These are phyloP conservation scores for Hydrophis major DNA, from an alignment of 2,797 vertebrate genomes.

Conservation along the genomic window DNA sequence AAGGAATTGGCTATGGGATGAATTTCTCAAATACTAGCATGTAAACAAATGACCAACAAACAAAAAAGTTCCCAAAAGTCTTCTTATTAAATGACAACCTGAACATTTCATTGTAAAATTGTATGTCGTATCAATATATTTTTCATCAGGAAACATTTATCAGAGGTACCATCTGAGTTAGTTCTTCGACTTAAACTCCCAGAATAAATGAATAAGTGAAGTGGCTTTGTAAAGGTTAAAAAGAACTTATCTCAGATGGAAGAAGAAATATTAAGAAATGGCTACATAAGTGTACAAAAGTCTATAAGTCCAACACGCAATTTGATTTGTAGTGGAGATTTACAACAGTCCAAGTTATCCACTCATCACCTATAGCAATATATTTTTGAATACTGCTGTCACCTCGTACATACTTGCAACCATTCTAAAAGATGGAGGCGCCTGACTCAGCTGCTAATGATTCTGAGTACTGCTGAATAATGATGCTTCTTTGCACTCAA, in stretches of 20 bases:
- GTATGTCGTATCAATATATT: neutral
- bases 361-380: constrained; percentile 25
- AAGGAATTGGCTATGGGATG: neutral
- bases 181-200: constrained; percentile 28
- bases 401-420: constrained; percentile 36
- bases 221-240: constrained; percentile 32
- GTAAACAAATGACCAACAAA: neutral
- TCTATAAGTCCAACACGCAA: constrained; percentile 34
- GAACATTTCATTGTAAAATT: neutral
- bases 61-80: neutral
- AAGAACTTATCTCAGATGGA: constrained; percentile 17
- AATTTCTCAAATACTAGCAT: neutral
- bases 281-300: constrained; percentile 37
- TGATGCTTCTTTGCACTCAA: constrained; percentile 26
- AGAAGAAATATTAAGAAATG: constrained; percentile 15
- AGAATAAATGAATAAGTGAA: neutral
- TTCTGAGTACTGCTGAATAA: constrained; percentile 37
- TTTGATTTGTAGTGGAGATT: constrained; percentile 49
- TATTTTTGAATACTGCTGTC: constrained; percentile 38
- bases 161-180: constrained; percentile 12
- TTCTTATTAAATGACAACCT: neutral
- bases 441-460: constrained; percentile 34
- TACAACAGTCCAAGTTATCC: constrained; percentile 36
- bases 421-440: constrained; percentile 22
- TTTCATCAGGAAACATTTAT: neutral